Base-by-base conservation (phyloP, 2,113 vertebrate genomes). In the Hippoglossus stenolepis region DNA sequence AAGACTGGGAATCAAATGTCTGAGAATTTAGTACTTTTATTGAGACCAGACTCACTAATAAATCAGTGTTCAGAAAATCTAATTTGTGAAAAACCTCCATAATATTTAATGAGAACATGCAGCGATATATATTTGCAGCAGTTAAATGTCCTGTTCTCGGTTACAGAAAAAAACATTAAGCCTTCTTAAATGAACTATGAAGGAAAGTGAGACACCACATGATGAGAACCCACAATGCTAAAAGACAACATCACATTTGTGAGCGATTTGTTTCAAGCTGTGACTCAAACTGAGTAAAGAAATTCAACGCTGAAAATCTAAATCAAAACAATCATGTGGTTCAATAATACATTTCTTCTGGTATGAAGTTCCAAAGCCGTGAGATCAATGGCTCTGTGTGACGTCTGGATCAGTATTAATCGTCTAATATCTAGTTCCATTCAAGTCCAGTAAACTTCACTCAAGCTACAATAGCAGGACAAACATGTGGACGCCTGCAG, bases 301-400 rank as follows among this genome's bases (percentile, higher is more conserved):
- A 67, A 31, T 31, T 1, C 28, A 31, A 31, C 5, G 28, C 28
- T 31, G 31, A 31, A 31, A 31, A 31, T 31, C 31, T 31, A 31
- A 31, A 31, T 31, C 31, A 63, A 67, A 66, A 20, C 14, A 0
- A 60, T 56, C 18, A n/a, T 21, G 24, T 38, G 20, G 24, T 31
- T 56, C 23, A 26, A 26, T 21, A 38, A 68, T 8, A 1, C n/a
- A 28, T 56, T 61, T 75, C 18, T 21, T 31, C 8, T 64, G 43
- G 31, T 10, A 28, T 57, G 14, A 73, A 45, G 0, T 0, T 6
- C 18, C 23, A 20, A 56, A 68, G 11, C 18, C 15, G 9, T 38
- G 12, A 70, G 66, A 81, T 53, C 3, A 21, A 23, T 26, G 4
- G 38, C 24, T 80, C 56, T 31, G 11, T 51, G 26, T 49, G 43